phyloP scores from a whole-genome alignment of 2,797 vertebrate species.

The Oreonectes daqikongensis region DNA sequence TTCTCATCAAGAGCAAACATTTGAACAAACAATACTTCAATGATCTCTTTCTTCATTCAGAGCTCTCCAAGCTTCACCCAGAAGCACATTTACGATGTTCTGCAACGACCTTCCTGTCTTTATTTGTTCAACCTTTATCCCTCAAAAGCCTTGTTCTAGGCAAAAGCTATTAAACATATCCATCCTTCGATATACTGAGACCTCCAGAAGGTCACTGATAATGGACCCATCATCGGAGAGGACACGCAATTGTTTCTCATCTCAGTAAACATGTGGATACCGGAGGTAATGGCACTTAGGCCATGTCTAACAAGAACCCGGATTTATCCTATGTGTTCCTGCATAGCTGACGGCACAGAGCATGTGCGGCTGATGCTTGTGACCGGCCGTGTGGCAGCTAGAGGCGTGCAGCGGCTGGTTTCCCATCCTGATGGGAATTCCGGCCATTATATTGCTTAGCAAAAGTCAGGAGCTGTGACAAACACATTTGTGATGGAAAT shows the following conservation, averaged over 20 bases:
- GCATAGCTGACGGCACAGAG: constrained; percentile 47
- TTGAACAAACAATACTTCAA: not conserved
- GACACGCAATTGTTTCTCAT: constrained; percentile 36
- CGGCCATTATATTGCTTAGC: not conserved
- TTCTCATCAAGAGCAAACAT: not conserved
- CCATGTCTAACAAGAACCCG: constrained; percentile 23
- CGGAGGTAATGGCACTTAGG: constrained; percentile 22
- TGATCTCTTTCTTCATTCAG: not conserved
- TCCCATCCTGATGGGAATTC: constrained; percentile 31
- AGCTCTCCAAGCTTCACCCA: constrained; percentile 3
- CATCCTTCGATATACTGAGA: constrained; percentile 1
- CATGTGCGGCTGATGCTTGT: constrained; percentile 25
- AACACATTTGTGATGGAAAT: constrained; percentile 56
- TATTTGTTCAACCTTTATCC: constrained; percentile 28
- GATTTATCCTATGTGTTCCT: constrained; percentile 45
- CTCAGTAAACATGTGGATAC: constrained; percentile 35
- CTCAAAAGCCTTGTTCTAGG: constrained; percentile 15
- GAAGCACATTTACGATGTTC: constrained; percentile 15
- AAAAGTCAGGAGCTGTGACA: constrained; percentile 9
- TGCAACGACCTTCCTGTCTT: constrained; percentile 31
- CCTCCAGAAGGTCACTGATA: constrained; percentile 25
- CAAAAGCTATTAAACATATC: constrained; percentile 27
- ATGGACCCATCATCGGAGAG: constrained; percentile 38
- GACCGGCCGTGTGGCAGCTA: constrained; percentile 16
- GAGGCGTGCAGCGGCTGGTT: constrained; percentile 31